A percentile compares a stretch with the other conserved stretches of the same genome.
Evolutionary conservation across 2,888 invertebrate genomes (phyloP).

Genomic region (Geophilus truncorum): DNA sequence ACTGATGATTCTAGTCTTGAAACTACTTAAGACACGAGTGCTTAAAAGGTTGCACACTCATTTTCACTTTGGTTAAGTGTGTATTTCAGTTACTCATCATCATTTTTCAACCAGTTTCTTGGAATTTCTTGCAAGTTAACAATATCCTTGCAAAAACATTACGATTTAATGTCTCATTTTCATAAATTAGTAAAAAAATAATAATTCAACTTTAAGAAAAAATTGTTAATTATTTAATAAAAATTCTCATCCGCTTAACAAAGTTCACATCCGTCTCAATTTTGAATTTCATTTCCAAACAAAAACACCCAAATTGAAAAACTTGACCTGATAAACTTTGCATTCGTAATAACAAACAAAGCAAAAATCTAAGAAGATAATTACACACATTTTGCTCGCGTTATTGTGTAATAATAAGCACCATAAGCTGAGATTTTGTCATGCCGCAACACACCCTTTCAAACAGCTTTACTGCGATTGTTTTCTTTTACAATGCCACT

Average conservation of each 20-base stretch:
- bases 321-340: not conserved
- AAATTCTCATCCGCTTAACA: not conserved
- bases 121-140: too few species aligned
- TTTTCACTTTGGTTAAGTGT: too few species aligned
- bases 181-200: too few species aligned
- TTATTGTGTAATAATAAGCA: not conserved
- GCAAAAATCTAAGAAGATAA: not conserved
- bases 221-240: not conserved
- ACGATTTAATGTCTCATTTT: too few species aligned
- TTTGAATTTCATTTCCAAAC: not conserved
- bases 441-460: not conserved
- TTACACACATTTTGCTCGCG: not conserved
- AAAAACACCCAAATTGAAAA: not conserved
- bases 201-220: not conserved
- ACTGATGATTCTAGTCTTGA: too few species aligned
- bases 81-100: too few species aligned
- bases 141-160: too few species aligned
- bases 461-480: not conserved
- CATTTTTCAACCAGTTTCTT: too few species aligned
- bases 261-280: constrained; percentile 19
- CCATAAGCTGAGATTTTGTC: not conserved
- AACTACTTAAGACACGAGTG: too few species aligned
- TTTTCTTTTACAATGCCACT: not conserved
- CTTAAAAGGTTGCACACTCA: too few species aligned
- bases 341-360: not conserved